Percentiles rank a stretch among this genome's conserved stretches.
These are phyloP conservation scores for Leptopilina syphax DNA, from an alignment of 2,888 invertebrate species.

Conservation along the genomic window DNA sequence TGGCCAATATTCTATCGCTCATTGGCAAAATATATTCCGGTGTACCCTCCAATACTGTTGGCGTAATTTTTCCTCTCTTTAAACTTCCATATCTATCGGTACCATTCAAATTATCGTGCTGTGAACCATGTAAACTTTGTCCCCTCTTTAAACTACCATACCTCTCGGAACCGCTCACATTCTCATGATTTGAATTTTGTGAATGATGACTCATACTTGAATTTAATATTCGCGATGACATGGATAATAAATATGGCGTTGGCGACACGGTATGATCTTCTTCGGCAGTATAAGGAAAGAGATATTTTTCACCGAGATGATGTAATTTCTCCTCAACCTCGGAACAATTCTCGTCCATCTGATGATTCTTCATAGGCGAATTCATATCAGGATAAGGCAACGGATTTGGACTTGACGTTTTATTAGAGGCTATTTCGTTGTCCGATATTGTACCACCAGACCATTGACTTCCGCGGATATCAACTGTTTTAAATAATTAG, in stretches of 20 bases:
- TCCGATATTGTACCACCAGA: constrained; percentile 89
- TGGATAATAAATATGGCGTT: constrained; percentile 74
- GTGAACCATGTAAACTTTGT: constrained; percentile 72
- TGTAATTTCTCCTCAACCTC: constrained; percentile 79
- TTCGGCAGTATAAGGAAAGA: constrained; percentile 89
- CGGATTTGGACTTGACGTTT: constrained; percentile 83
- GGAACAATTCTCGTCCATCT: constrained; percentile 72
- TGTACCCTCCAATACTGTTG: constrained; percentile 69
- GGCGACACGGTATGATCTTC: constrained; percentile 74
- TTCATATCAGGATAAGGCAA: constrained; percentile 87
- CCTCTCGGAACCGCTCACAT: constrained; percentile 69
- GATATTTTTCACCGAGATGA: constrained; percentile 86
- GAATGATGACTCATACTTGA: constrained; percentile 75
- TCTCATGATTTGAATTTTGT: constrained; percentile 73
- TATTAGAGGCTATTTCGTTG: constrained; percentile 82
- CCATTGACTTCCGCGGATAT: constrained; percentile 81
- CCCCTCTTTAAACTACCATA: constrained; percentile 73
- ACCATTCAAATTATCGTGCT: constrained; percentile 71
- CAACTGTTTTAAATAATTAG: constrained; percentile 58
- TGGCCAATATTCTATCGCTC: constrained; percentile 72
- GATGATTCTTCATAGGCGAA: constrained; percentile 70
- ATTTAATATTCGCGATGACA: constrained; percentile 72
- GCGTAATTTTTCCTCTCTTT: constrained; percentile 72
- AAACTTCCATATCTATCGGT: constrained; percentile 73
- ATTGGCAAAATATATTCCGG: constrained; percentile 74